Base-by-base conservation (phyloP, 2,797 vertebrate species). In the Platalea minor region DNA sequence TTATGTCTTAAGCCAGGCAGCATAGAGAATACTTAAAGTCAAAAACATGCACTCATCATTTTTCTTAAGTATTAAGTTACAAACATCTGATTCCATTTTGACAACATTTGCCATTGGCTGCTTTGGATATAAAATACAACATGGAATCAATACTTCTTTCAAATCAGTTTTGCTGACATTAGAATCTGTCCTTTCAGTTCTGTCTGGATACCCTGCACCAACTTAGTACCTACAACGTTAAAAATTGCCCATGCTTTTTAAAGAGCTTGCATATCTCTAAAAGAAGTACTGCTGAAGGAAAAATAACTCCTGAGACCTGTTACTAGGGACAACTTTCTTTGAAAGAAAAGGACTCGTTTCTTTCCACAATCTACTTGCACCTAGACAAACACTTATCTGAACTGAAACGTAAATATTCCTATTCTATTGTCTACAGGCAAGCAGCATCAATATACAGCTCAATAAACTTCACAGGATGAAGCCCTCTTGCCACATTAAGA, bases 51-150 rank as follows among this genome's bases (percentile, higher is more conserved):
- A 98, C 98, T 99, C 99, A 99, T 99, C 98, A 98, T 99, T 99
- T 99, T 98, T 99, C 98, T 99, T 97, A 98, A 99, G 98, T 98
- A 98, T 99, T 98, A 98, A 98, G 99, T 99, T 99, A 99, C 99
- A 98, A 99, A 98, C 99, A 99, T 99, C 98, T 99, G 99, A 99
- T 99, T 99, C 98, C 98, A 98, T 98, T 99, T 99, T 99, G 98
- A 99, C 98, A 98, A 98, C 97, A 98, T 98, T 97, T 97, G 91
- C 98, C 97, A 98, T 97, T 98, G 98, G 98, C 98, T 98, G 98
- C 98, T 98, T 98, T 73, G 50, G 98, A 98, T 97, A 98, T 97
- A 98, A 98, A 98, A 98, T 98, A 98, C 96, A 97, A 98, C 97
- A 95, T 95, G 96, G 96, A 98, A 99, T 99, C 99, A 98, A 99